Evolutionary conservation across 2,113 vertebrate species (phyloP).

Genomic region (Siniperca chuatsi): DNA sequence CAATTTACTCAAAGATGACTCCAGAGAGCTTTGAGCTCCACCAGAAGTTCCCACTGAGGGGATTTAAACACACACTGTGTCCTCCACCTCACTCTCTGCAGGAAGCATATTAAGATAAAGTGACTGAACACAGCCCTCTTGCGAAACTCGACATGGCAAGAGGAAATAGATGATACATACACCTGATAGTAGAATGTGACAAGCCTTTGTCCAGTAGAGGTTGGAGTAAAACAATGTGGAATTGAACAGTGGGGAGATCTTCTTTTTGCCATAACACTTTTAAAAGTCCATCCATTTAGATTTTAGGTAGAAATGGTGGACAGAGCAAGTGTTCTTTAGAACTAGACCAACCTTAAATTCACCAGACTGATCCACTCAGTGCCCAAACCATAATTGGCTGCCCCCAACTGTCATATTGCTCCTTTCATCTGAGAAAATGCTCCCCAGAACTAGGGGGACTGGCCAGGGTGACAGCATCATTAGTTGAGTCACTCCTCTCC

Average conservation of each 20-base stretch:
- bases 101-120: slow-evolving; percentile 37
- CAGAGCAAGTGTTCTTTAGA: not conserved
- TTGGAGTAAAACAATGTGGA: not conserved
- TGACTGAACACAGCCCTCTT: slow-evolving; percentile 23
- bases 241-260: not conserved
- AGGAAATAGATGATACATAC: slow-evolving; percentile 22
- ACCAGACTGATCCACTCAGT: slow-evolving; percentile 1
- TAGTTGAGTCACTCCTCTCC: slow-evolving; percentile 15
- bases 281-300: not conserved
- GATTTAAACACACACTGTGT: slow-evolving; percentile 55
- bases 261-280: not conserved
- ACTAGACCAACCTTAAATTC: not conserved
- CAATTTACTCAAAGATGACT: slow-evolving; percentile 43
- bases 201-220: slow-evolving; percentile 1
- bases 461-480: not conserved
- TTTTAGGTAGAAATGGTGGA: not conserved
- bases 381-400: slow-evolving; percentile 1
- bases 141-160: slow-evolving; percentile 31
- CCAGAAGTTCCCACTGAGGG: slow-evolving; percentile 34
- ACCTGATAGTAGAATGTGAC: not conserved
- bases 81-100: slow-evolving; percentile 25
- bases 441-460: not conserved
- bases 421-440: slow-evolving; percentile 14
- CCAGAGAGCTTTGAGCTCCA: slow-evolving; percentile 38
- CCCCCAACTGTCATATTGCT: slow-evolving; percentile 14